Evolutionary conservation across 1,140 invertebrate genomes (phyloP).

Genomic region (Triops cancriformis): DNA sequence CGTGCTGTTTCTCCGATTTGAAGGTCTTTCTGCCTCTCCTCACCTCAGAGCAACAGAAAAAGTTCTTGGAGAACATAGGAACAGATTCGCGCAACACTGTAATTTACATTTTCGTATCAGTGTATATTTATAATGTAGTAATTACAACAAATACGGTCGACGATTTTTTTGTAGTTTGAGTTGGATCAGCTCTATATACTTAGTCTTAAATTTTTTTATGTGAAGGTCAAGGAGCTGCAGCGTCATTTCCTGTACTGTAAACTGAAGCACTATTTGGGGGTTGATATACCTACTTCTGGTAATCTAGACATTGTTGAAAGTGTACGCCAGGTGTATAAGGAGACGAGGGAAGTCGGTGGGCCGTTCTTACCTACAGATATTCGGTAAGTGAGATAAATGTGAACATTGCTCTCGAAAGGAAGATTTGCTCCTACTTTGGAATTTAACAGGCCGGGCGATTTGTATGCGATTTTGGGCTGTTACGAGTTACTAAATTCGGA

Average conservation of each 20-base stretch:
- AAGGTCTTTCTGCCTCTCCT: slow-evolving; percentile 53
- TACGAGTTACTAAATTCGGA: slow-evolving; percentile 58
- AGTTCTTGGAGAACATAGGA: slow-evolving; percentile 32
- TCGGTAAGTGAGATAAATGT: slow-evolving; percentile 40
- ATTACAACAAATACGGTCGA: too few relatives aligned
- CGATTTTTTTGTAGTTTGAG: neutral
- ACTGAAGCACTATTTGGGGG: slow-evolving; percentile 53
- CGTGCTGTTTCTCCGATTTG: slow-evolving; percentile 70
- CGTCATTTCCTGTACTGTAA: slow-evolving; percentile 61
- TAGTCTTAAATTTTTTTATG: neutral
- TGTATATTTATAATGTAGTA: too few relatives aligned
- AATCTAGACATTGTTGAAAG: neutral
- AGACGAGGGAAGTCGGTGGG: neutral
- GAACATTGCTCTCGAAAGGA: neutral
- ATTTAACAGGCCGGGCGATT: slow-evolving; percentile 48
- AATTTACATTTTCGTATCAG: slow-evolving; percentile 15
- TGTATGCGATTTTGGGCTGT: slow-evolving; percentile 64
- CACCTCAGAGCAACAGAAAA: slow-evolving; percentile 26
- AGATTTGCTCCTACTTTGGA: neutral
- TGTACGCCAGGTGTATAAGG: neutral
- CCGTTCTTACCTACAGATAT: slow-evolving; percentile 23
- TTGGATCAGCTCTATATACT: neutral
- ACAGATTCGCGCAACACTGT: slow-evolving; percentile 30
- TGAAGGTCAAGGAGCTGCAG: slow-evolving; percentile 54
- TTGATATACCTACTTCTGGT: slow-evolving; percentile 40